Evolutionary conservation across 2,888 invertebrate genomes (phyloP), one percentile per base, ranked within the genome.

Genomic region (Chymomyza fuscimana): DNA sequence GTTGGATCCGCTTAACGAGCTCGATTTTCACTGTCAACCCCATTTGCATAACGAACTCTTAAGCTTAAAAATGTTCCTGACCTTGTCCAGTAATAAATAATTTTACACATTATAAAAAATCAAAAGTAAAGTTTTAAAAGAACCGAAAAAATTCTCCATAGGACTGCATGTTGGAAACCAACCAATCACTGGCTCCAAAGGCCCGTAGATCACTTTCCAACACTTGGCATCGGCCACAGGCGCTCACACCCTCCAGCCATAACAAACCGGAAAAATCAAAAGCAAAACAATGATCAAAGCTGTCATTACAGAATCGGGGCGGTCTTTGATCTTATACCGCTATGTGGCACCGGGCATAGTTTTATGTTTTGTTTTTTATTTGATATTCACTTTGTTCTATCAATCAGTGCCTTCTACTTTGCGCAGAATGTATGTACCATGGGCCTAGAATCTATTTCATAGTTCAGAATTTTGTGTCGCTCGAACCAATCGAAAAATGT

Each of bases 331-430:
- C 89, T 88, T 63, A 65, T 56, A 73, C 89, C 89, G 88, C 84
- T 82, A 76, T 87, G 80, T 78, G 86, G 79, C 76, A 50, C 62
- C 70, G 72, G 72, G 79, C 66, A 71, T 73, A 73, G 77, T 82
- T 86, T 74, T 76, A 83, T 83, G 83, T 88, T 87, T 87, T 88
- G 87, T 88, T 86, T 86, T 86, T 86, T 88, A 88, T 86, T 86
- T 86, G 88, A 86, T 86, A 87, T 86, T 88, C 86, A 87, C 85
- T 86, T 86, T 86, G 85, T 86, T 88, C 87, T 85, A 88, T 86
- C 85, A 88, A 88, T 86, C 85, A 86, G 84, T 87, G 74, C 81
- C 87, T 87, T 78, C 88, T 86, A 84, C 85, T 82, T 74, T 76
- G 85, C 85, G 3, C 40, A 46, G 40, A 46, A 58, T 22, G 54